Base-by-base conservation (phyloP, 1,140 invertebrate species). In the Gryllus bimaculatus region DNA sequence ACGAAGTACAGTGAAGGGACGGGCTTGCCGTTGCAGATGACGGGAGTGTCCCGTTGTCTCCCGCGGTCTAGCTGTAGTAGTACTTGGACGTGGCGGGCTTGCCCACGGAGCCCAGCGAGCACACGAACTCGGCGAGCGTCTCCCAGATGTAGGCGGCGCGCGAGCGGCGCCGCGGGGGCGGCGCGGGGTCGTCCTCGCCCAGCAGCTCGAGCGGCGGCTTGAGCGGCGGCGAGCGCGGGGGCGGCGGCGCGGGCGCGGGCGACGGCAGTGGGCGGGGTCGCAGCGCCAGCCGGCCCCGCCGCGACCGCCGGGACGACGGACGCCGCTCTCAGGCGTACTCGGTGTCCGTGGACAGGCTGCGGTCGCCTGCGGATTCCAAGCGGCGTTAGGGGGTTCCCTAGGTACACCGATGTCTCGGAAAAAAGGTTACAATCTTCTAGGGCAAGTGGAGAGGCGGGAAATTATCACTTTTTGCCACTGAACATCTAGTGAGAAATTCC, bases 321-420 rank as follows among this genome's bases (percentile, higher is more conserved):
- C 47, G 18, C 49, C 18, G 47, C 49, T 76, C 86, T 92, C 89
- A 93, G 87, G 91, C 91, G 84, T 93, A 92, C 86, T 93, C 92
- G 74, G 91, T 93, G 85, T 93, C 91, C 6, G 91, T 92, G 20
- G 91, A 90, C 54, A 92, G 85, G 83, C 89, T 85, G 83, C 91
- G 84, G 87, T 90, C 88, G 83, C 90, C 84, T 84, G 88, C 85
- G 81, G 90, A 85, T 21, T 84, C 82, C 13, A 80, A 78, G 75
- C 83, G 79, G 78, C 81, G 83, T 48, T 81, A 83, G 48, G 82
- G 84, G 66, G 85, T 85, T 39, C 26, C 26, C 26, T 39, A 39
- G 26, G 5, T 39, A 39, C 5, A 39, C 26, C 1, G 26, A 39
- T 39, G 26, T 39, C 26, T 39, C 26, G 26, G 26, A 39, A 39